Conservation (phyloP, 2,888 invertebrate species). For the Crossocerus cetratus region DNA sequence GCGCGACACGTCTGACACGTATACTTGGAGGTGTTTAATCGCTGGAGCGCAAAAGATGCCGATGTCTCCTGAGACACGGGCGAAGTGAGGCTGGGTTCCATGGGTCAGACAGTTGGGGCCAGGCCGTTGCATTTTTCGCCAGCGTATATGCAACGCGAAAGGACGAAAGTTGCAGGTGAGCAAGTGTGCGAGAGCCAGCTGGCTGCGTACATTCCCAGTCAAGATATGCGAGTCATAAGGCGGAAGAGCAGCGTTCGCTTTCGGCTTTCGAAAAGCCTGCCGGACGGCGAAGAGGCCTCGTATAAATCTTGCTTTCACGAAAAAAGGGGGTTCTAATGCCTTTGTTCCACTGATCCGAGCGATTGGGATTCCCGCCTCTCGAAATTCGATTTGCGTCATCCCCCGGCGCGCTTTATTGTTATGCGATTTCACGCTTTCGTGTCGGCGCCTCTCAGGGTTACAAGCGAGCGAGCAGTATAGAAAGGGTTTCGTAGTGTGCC, state of each 20-base stretch:
- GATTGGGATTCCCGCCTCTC: too few species aligned
- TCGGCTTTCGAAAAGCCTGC: conserved; percentile 11
- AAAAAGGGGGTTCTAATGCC: not conserved
- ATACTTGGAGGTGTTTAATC: too few species aligned
- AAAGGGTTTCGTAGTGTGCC: not conserved
- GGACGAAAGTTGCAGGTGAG: conserved; percentile 22
- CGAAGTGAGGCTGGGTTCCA: not conserved
- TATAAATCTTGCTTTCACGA: conserved; percentile 22
- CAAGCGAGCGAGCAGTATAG: not conserved
- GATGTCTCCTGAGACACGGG: too few species aligned
- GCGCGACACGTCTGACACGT: too few species aligned
- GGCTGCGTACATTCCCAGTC: conserved; percentile 7
- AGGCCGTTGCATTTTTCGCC: conserved; percentile 5
- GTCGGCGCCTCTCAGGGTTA: not conserved
- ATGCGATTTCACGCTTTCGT: not conserved
- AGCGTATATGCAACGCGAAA: not conserved
- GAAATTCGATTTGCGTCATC: not conserved
- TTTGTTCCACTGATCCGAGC: too few species aligned
- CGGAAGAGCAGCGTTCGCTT: conserved; percentile 17
- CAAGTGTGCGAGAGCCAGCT: too few species aligned
- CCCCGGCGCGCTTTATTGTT: not conserved
- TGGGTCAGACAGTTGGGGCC: not conserved
- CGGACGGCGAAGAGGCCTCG: conserved; percentile 25
- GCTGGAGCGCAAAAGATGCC: too few species aligned
- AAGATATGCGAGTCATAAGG: conserved; percentile 27